Percentiles rank a stretch among this genome's conserved stretches.
phyloP scores from a whole-genome alignment of 2,113 vertebrate genomes.

The Anser cygnoides region DNA sequence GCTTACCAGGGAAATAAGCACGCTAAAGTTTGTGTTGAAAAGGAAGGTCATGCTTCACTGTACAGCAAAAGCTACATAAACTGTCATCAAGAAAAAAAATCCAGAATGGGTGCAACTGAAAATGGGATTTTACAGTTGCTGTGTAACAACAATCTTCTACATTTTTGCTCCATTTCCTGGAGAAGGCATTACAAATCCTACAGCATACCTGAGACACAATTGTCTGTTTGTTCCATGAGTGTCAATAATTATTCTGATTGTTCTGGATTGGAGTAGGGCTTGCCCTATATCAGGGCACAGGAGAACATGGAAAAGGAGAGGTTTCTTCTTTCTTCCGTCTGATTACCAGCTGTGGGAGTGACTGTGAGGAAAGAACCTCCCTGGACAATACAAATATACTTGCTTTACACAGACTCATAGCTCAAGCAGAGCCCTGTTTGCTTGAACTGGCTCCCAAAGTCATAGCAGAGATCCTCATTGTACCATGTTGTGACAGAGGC shows the following conservation, averaged over 20 bases:
- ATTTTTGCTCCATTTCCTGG: background rate
- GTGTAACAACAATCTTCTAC: background rate
- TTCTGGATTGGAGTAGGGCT: background rate
- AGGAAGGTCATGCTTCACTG: background rate
- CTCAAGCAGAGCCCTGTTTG: fast-evolving
- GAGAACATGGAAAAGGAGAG: background rate
- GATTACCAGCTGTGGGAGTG: background rate
- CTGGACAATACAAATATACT: background rate
- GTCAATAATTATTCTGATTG: background rate
- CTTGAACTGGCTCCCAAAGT: background rate
- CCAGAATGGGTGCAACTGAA: background rate
- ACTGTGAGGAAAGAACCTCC: background rate
- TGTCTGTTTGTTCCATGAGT: background rate
- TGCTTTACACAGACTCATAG: background rate
- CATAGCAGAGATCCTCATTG: background rate
- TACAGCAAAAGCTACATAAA: background rate
- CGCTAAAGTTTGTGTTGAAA: background rate
- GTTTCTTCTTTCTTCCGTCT: background rate
- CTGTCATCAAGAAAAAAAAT: background rate
- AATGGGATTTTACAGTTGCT: background rate
- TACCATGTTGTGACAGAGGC: too few species aligned
- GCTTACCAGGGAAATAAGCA: background rate
- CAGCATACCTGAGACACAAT: background rate
- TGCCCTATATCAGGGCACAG: background rate
- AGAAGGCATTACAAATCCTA: background rate